phyloP scores from a whole-genome alignment of 2,113 vertebrate species.

The Myotis davidii region DNA sequence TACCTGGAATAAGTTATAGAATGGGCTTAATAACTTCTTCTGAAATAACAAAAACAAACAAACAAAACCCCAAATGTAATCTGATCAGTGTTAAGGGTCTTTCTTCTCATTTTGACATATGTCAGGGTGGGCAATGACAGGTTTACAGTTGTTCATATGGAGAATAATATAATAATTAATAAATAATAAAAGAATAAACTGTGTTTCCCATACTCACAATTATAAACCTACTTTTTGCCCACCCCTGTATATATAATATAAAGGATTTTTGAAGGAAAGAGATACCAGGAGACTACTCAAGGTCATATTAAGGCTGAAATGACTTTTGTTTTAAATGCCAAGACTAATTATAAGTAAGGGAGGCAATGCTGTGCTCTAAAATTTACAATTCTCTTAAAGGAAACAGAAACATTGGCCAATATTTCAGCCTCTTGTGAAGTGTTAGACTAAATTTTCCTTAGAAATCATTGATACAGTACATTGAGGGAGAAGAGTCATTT shows the following conservation, averaged over 20 bases:
- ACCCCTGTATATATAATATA: not conserved
- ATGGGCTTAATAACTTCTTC: not conserved
- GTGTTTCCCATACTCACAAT: not conserved
- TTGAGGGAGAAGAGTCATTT: constrained; percentile 50
- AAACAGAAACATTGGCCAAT: constrained; percentile 64
- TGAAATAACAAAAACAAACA: not conserved
- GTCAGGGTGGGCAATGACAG: not conserved
- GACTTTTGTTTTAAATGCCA: constrained; percentile 25
- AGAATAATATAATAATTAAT: not conserved
- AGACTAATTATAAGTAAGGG: constrained; percentile 66
- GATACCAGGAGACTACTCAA: constrained; percentile 14
- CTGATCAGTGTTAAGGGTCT: not conserved
- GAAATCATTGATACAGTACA: constrained; percentile 46
- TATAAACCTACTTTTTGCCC: not conserved
- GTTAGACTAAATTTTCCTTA: constrained; percentile 62
- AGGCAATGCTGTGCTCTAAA: constrained; percentile 23
- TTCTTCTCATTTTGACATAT: not conserved
- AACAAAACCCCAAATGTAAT: not conserved
- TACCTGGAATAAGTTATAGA: not conserved
- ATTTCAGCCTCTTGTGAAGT: constrained; percentile 39
- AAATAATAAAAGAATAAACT: not conserved
- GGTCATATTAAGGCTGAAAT: constrained; percentile 41
- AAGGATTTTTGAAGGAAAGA: not conserved
- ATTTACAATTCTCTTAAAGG: constrained; percentile 48
- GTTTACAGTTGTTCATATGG: not conserved